Base-by-base conservation (phyloP, 1,140 invertebrate species). In the Drosophila watanabei region DNA sequence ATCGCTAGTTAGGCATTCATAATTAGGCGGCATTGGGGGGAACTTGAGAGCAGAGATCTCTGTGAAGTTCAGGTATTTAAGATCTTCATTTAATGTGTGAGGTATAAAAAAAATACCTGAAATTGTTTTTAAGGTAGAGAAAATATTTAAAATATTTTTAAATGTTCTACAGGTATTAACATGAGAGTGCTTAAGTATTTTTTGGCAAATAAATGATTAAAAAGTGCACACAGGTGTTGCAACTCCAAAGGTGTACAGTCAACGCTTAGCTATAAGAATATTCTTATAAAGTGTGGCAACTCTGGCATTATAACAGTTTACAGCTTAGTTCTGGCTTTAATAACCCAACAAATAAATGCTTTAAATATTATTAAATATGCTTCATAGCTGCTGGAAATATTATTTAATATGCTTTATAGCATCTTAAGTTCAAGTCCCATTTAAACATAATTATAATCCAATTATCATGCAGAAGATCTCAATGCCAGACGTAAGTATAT, bases 1-100 rank as follows among this genome's bases (percentile, higher is more conserved):
- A 61, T 46, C 41, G 56, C 49, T 49, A 63, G 58, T 75, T 43
- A 62, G 58, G 49, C 71, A 41, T 46, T 62, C 51, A 58, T 63
- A 70, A 69, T 70, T 48, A 54, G 63, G n/a, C n/a, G 37, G n/a
- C 20, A 49, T 68, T 35, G 48, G 30, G 30, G 64, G 32, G 28
- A 66, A 39, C 5, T n/a, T 13, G 32, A 13, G 24, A 24, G n/a
- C 11, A 7, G 62, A 45, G 54, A 37, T 54, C 7, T 18, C 7
- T 18, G 24, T 20, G 20, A 20, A 37, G 28, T 24, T 16, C 13
- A 10, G n/a, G 30, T 52, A 52, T 33, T 18, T 28, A 32, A 52
- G 64, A 33, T 33, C 69, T 52, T 16, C n/a, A 51, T 62, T 58
- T 16, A 20, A 28, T 6, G 5, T 35, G 45, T 0, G 10, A 32